These are phyloP conservation scores for Pollenia angustigena DNA, from an alignment of 2,888 invertebrate genomes.

Conservation along the genomic window DNA sequence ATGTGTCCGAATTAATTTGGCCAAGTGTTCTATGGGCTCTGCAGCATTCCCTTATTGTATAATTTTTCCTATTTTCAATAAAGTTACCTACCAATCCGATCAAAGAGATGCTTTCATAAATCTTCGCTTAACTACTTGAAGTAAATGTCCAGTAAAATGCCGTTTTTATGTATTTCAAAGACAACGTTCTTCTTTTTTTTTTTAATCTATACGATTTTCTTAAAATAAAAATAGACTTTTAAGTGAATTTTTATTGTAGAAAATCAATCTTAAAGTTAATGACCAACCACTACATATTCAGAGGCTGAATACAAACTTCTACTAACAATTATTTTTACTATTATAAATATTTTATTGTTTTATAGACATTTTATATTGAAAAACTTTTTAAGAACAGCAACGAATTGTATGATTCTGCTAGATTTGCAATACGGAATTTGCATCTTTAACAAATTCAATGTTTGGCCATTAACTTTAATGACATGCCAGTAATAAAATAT, in stretches of 20 bases:
- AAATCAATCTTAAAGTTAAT: slow-evolving; percentile 52
- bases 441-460: slow-evolving; percentile 40
- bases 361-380: neutral
- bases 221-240: slow-evolving; percentile 48
- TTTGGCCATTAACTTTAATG: slow-evolving; percentile 61
- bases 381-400: neutral
- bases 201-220: neutral
- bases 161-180: slow-evolving; percentile 22
- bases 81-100: neutral
- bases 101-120: slow-evolving; percentile 37
- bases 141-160: slow-evolving; percentile 22
- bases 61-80: too few species aligned
- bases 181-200: neutral
- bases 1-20: too few species aligned
- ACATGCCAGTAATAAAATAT: slow-evolving; percentile 63
- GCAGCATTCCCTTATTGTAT: too few species aligned
- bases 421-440: neutral
- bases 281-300: neutral
- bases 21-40: too few species aligned
- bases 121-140: slow-evolving; percentile 33
- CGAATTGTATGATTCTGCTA: slow-evolving; percentile 4
- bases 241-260: slow-evolving; percentile 30
- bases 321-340: too few species aligned
- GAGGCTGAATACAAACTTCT: neutral
- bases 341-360: slow-evolving; percentile 30